phyloP scores from a whole-genome alignment of 2,113 vertebrate genomes.

The Channa maculata region DNA sequence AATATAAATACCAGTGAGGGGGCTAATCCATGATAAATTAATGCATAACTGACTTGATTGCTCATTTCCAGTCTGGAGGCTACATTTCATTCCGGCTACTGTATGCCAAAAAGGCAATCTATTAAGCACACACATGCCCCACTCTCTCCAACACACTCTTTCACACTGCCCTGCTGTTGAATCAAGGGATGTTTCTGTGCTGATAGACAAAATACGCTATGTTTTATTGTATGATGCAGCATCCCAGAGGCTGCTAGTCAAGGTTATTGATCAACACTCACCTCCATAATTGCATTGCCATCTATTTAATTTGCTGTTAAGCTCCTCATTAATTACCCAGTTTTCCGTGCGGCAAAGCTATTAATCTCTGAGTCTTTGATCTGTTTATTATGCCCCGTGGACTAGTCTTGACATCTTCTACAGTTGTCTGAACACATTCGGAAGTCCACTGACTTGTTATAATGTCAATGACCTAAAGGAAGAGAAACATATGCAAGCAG shows the following conservation, averaged over 20 bases:
- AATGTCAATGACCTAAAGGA: neutral
- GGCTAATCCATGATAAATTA: conserved; percentile 58
- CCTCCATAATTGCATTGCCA: conserved; percentile 70
- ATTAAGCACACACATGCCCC: neutral
- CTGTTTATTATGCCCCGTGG: conserved; percentile 66
- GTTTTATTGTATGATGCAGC: conserved; percentile 50
- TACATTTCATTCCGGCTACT: conserved; percentile 11
- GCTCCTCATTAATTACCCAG: conserved; percentile 67
- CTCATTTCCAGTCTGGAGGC: conserved; percentile 34
- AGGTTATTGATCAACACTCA: conserved; percentile 77
- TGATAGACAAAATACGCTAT: conserved; percentile 37
- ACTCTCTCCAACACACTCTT: neutral
- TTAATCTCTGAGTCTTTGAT: conserved; percentile 74
- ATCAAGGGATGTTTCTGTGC: conserved; percentile 35
- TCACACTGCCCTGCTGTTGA: conserved; percentile 30
- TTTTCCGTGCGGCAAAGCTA: conserved; percentile 63
- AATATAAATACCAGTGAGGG: conserved; percentile 66
- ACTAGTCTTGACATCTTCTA: conserved; percentile 51
- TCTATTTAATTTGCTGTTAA: conserved; percentile 76
- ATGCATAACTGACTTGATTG: conserved; percentile 53
- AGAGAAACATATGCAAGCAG: neutral
- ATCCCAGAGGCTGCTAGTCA: conserved; percentile 64
- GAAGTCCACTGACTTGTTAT: conserved; percentile 44
- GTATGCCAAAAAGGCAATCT: conserved; percentile 9
- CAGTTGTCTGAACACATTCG: conserved; percentile 46